Evolutionary conservation across 2,888 invertebrate species (phyloP).

Genomic region (Boloria euphrosyne): DNA sequence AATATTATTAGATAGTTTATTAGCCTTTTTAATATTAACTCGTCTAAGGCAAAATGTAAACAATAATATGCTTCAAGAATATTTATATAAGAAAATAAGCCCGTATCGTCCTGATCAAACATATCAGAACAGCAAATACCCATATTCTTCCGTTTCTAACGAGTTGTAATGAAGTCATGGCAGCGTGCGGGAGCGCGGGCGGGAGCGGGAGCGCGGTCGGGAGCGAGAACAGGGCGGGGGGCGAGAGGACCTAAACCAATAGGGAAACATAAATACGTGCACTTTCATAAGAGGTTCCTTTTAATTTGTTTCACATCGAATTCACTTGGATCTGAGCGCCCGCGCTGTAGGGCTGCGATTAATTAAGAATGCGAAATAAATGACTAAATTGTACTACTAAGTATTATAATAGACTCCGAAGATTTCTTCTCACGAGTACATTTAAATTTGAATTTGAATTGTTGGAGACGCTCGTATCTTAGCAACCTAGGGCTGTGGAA

Average conservation of each 20-base stretch:
- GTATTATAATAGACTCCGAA: too few relatives aligned
- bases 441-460: too few relatives aligned
- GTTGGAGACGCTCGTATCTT: too few relatives aligned
- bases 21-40: too few relatives aligned
- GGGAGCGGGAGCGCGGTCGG: neutral
- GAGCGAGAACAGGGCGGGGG: neutral
- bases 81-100: slow-evolving; percentile 7
- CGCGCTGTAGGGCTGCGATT: too few relatives aligned
- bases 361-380: too few relatives aligned
- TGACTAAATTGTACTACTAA: too few relatives aligned
- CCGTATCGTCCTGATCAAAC: slow-evolving; percentile 7
- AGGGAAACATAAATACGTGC: slow-evolving; percentile 23
- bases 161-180: slow-evolving; percentile 13
- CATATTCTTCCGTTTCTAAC: slow-evolving; percentile 13
- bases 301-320: slow-evolving; percentile 24
- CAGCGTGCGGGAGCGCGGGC: neutral
- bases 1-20: too few relatives aligned
- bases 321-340: neutral
- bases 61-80: neutral
- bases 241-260: slow-evolving; percentile 24
- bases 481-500: too few relatives aligned
- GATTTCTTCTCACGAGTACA: too few relatives aligned
- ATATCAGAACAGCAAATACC: slow-evolving; percentile 16
- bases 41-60: neutral
- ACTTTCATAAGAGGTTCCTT: slow-evolving; percentile 24